phyloP scores from a whole-genome alignment of 2,797 vertebrate species.

The Heliangelus exortis region DNA sequence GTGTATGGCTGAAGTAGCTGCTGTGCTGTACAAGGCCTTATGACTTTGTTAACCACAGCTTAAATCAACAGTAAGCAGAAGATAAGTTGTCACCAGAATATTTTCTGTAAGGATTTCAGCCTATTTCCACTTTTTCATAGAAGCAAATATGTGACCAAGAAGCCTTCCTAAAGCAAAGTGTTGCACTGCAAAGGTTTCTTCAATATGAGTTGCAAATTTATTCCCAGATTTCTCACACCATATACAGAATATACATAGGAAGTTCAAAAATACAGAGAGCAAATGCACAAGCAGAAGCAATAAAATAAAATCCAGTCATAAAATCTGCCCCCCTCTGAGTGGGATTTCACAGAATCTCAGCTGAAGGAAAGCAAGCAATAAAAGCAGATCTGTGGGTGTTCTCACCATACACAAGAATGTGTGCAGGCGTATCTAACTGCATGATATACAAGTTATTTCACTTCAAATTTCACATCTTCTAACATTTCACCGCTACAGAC shows the following conservation, averaged over 20 bases:
- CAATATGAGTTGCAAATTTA: neutral
- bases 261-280: neutral
- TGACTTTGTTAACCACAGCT: neutral
- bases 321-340: neutral
- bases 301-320: neutral
- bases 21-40: neutral
- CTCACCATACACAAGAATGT: neutral
- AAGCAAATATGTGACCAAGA: neutral
- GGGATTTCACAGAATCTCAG: conserved; percentile 29
- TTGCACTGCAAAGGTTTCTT: neutral
- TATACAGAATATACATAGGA: neutral
- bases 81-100: neutral
- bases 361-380: neutral
- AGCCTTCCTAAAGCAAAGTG: neutral
- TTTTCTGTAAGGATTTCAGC: neutral
- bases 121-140: neutral
- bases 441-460: neutral
- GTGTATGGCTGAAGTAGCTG: neutral
- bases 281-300: conserved; percentile 2
- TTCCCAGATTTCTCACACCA: neutral
- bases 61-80: neutral
- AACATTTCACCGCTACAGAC: neutral
- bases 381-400: conserved; percentile 6
- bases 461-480: neutral
- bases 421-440: neutral